Evolutionary conservation across 2,113 vertebrate species (phyloP).

Genomic region (Tamias sibiricus): DNA sequence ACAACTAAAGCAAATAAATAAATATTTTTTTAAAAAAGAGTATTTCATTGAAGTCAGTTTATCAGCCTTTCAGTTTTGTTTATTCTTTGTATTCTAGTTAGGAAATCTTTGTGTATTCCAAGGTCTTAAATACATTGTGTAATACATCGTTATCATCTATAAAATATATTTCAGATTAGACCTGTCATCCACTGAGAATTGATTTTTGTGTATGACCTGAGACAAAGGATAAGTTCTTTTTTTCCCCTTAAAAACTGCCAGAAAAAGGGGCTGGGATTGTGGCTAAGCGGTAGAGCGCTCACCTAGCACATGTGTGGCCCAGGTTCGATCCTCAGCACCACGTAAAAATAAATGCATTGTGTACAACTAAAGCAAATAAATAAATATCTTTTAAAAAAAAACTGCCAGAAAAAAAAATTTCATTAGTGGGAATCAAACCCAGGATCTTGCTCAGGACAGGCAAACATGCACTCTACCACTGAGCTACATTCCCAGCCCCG

Average conservation of each 20-base stretch:
- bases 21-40: no score
- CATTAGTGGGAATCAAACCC: neutral
- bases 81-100: neutral
- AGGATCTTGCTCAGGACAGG: neutral
- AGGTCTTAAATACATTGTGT: conserved; percentile 17
- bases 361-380: no score
- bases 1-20: no score
- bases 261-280: no score
- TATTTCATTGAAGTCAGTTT: neutral
- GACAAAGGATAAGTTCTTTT: neutral
- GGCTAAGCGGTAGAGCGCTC: no score
- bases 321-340: no score
- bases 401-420: neutral
- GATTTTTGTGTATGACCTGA: neutral
- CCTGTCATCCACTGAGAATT: neutral
- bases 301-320: no score
- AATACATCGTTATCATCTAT: neutral
- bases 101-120: neutral
- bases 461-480: neutral
- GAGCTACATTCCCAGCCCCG: no score
- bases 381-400: no score
- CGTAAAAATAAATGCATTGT: no score
- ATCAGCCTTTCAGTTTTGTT: neutral
- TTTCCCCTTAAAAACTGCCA: neutral
- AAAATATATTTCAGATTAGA: conserved; percentile 36